These are phyloP conservation scores for Diphyllodes magnificus DNA, from an alignment of 2,113 vertebrate genomes.

Conservation along the genomic window DNA sequence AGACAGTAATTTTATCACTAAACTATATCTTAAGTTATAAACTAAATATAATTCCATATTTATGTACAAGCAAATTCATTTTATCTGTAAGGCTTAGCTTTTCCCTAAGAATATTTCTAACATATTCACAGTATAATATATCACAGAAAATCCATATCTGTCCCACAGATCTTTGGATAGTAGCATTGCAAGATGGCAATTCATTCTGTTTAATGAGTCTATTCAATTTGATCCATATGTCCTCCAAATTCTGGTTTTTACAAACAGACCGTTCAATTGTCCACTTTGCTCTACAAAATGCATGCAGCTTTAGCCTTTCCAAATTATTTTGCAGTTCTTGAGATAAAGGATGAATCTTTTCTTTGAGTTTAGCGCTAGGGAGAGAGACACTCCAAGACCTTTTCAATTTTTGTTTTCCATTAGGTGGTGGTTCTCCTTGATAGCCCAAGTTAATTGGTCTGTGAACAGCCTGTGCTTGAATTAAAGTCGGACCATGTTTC, in stretches of 20 bases:
- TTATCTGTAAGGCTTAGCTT: constrained; percentile 79
- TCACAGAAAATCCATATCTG: constrained; percentile 97
- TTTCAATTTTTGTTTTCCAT: constrained; percentile 11
- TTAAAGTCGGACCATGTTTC: neutral
- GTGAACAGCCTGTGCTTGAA: neutral
- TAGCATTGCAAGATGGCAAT: constrained; percentile 88
- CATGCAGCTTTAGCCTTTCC: constrained; percentile 76
- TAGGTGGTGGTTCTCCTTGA: constrained; percentile 18
- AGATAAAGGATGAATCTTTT: constrained; percentile 71
- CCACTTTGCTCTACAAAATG: constrained; percentile 85
- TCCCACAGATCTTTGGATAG: constrained; percentile 78
- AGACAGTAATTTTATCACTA: neutral
- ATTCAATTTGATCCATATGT: constrained; percentile 81
- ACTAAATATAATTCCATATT: constrained; percentile 80
- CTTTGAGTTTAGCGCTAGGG: constrained; percentile 8
- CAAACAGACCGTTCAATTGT: constrained; percentile 76
- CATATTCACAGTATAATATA: constrained; percentile 80
- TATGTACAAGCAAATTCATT: constrained; percentile 79
- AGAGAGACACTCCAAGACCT: constrained; percentile 85
- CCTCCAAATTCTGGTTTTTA: constrained; percentile 74
- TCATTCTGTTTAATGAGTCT: constrained; percentile 63
- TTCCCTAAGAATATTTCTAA: constrained; percentile 80
- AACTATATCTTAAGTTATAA: constrained; percentile 32
- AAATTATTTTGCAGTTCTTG: constrained; percentile 69
- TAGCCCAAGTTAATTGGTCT: neutral